Evolutionary conservation across 2,888 invertebrate genomes (phyloP).

Genomic region (Cataglyphis livida): DNA sequence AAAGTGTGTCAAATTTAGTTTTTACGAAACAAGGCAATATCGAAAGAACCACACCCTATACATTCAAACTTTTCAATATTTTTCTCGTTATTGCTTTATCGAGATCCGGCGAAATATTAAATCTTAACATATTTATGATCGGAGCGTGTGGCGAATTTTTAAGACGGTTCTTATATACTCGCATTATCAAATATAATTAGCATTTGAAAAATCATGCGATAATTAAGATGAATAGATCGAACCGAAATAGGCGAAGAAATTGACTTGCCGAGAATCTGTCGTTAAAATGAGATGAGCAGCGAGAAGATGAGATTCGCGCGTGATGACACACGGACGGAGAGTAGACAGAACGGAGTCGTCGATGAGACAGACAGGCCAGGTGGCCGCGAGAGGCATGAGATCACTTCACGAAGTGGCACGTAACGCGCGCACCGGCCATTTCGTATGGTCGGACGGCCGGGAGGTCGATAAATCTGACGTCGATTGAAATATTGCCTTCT

Average conservation of each 20-base stretch:
- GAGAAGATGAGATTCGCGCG: conserved; percentile 38
- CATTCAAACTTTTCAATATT: conserved; percentile 24
- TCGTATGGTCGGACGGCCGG: conserved; percentile 67
- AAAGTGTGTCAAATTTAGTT: conserved; percentile 33
- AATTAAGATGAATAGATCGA: neutral
- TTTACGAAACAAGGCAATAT: conserved; percentile 30
- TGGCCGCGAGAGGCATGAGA: conserved; percentile 57
- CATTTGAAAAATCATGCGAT: neutral
- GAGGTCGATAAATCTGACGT: conserved; percentile 75
- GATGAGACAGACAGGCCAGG: conserved; percentile 31
- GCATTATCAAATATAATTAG: neutral
- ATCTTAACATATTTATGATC: conserved; percentile 3
- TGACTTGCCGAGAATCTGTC: neutral
- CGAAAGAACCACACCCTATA: neutral
- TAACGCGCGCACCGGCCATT: conserved; percentile 72
- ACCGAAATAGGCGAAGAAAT: neutral
- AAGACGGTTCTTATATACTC: neutral
- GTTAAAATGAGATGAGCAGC: conserved; percentile 15
- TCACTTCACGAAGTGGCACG: conserved; percentile 71
- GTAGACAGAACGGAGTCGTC: conserved; percentile 40
- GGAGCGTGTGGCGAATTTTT: neutral
- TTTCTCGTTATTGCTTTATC: neutral
- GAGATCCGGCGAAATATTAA: neutral
- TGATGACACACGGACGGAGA: conserved; percentile 40
- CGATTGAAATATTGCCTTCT: conserved; percentile 77